Base-by-base conservation (phyloP, 1,140 invertebrate species). In the Drosophila subobscura region DNA sequence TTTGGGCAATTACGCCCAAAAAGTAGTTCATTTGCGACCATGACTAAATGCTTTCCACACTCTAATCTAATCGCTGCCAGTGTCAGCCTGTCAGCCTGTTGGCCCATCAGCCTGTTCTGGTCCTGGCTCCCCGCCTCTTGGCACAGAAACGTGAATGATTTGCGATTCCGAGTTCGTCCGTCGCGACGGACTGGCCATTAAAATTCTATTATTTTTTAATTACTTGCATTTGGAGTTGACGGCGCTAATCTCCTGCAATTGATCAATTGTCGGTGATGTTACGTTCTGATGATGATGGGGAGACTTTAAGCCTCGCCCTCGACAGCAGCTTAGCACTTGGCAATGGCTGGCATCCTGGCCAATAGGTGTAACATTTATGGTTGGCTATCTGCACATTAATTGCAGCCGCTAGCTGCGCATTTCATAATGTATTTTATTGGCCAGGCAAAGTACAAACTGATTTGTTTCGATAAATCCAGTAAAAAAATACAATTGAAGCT, bases 191-290 rank as follows among this genome's bases (percentile, higher is more conserved):
- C 25, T 4, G 12, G 10, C 42, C 58, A 70, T 77, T 79, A 61
- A 73, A 64, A 46, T 60, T 41, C 59, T 74, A 45, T 81, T 66
- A 56, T 54, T 68, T 64, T 80, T 59, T 53, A 59, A 65, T 67
- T 56, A 64, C 59, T 54, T 42, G 10, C 20, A 25, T 53, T 47
- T 41, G 41, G 45, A 47, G 45, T 25, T 33, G 57, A 10, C 27
- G 23, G 37, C 42, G 12, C n/a, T 56, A 54, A 57, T 57, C 55
- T 20, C 12, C 25, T 23, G 16, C 10, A 46, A 40, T 33, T 64
- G 58, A 63, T 63, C 58, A 50, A 68, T 49, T 44, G 49, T 29
- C 50, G 29, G 25, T 10, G 3, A 10, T 37, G 33, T 4, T 10
- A 7, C 8, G 29, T 2, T 37, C 33, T 33, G 46, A 50, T 49